Evolutionary conservation across 2,113 vertebrate genomes (phyloP).

Genomic region (Casuarius casuarius): DNA sequence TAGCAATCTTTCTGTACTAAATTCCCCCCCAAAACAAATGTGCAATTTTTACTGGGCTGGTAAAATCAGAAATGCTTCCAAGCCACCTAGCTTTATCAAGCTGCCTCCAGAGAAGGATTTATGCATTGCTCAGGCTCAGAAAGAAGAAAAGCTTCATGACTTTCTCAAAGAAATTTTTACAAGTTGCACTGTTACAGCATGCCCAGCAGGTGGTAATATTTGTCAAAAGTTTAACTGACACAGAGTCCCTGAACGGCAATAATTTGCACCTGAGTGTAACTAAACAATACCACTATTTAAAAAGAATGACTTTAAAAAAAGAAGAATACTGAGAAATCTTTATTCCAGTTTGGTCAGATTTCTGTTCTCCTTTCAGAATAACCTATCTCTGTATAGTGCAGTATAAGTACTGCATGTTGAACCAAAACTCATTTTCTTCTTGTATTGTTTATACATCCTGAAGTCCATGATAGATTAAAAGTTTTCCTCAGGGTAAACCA

Average conservation of each 20-base stretch:
- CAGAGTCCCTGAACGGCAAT: neutral
- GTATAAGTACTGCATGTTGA: neutral
- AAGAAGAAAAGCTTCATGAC: neutral
- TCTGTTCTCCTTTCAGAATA: neutral
- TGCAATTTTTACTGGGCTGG: neutral
- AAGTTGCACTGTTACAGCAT: neutral
- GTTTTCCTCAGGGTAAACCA: neutral
- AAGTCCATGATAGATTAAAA: neutral
- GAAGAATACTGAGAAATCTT: neutral
- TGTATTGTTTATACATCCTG: neutral
- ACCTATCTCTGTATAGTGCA: neutral
- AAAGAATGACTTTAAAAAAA: neutral
- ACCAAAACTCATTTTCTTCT: neutral
- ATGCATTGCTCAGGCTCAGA: neutral
- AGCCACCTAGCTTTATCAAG: neutral
- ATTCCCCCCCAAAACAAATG: neutral
- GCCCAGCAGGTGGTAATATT: slow-evolving; percentile 63
- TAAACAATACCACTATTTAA: neutral
- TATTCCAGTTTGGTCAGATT: neutral
- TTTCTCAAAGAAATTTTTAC: accelerated
- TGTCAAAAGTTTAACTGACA: slow-evolving; percentile 35
- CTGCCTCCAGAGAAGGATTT: neutral
- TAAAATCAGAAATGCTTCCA: neutral
- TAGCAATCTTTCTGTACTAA: neutral
- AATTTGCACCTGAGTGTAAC: neutral